A percentile compares a stretch with the other conserved stretches of the same genome.
These are phyloP conservation scores for Diploptera punctata DNA, from an alignment of 2,888 invertebrate species.

Conservation along the genomic window DNA sequence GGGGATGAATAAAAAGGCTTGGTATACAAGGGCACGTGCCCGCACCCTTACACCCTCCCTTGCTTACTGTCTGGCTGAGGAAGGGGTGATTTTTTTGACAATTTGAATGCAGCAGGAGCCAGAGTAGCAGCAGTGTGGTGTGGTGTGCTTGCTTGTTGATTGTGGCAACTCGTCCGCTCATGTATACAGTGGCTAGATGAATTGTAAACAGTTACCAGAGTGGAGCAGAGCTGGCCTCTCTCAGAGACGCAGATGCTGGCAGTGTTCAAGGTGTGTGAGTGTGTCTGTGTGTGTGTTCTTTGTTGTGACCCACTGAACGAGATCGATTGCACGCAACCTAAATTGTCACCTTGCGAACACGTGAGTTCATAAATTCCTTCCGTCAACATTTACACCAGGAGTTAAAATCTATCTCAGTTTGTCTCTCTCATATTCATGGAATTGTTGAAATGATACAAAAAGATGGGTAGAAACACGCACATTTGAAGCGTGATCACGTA, in stretches of 20 bases:
- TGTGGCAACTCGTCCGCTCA: constrained; percentile 36
- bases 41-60: constrained; percentile 27
- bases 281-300: background rate
- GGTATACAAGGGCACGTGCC: constrained; percentile 28
- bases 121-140: background rate
- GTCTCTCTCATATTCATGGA: no score
- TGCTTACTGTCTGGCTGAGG: constrained; percentile 15
- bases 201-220: constrained; percentile 40
- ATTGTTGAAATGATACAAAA: no score
- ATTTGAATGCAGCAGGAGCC: constrained; percentile 23
- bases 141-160: constrained; percentile 39
- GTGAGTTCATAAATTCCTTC: no score
- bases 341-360: no score
- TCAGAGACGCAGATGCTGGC: constrained; percentile 2
- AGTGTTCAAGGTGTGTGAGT: background rate
- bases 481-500: no score
- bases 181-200: constrained; percentile 43
- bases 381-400: no score
- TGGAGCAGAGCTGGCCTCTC: background rate
- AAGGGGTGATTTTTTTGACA: constrained; percentile 12
- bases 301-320: background rate
- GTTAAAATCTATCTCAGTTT: no score
- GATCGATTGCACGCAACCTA: no score
- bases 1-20: constrained; percentile 16
- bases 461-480: no score